Evolutionary conservation across 92 coral and sea anemone species (phyloP), one percentile per base, ranked within the genome.

Genomic region (Palythoa caribaeorum): DNA sequence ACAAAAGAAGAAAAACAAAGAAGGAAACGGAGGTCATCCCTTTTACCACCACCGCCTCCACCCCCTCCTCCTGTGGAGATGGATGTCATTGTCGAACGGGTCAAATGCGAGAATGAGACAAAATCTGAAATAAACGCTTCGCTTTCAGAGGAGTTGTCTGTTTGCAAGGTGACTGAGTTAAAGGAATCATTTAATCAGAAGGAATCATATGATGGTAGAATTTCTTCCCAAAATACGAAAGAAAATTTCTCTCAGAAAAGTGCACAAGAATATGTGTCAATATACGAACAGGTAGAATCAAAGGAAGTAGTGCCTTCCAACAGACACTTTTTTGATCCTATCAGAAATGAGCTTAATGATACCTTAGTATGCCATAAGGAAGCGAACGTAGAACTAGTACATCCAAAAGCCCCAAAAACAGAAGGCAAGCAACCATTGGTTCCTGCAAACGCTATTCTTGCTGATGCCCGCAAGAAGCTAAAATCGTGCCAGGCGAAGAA

Each of bases 41-140:
- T 74, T 9, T 48, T 85, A 78, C 94, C 94, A 9, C 95, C 98
- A 8, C 97, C 98, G 35, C 98, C 98, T 11, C 93, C 94, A 47
- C 96, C 91, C 2, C 98, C 98, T 11, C 96, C 96, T 19, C 87
- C 86, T 60, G 89, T 84, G 87, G 89, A 86, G 38, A 76, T 52
- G 16, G 84, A 17, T 51, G 90, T 52, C 63, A 38, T 84, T 54
- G 11, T 48, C 2, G 76, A 66, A 10, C 62, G 19, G 40, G 28
- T 2, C 1, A 37, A 66, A 36, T n/a, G 48, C 28, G 19, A 65
- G 6, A 81, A 47, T 10, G 76, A 38, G 47, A 5, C 21, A 1
- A 12, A 59, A 38, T 3, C 35, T 57, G 71, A 10, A 20, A 8
- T 28, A 14, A 6, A 38, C 54, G 16, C 54, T 2, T 38, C 57